phyloP scores from a whole-genome alignment of 2,797 vertebrate species.

The Corythornis leucogaster region DNA sequence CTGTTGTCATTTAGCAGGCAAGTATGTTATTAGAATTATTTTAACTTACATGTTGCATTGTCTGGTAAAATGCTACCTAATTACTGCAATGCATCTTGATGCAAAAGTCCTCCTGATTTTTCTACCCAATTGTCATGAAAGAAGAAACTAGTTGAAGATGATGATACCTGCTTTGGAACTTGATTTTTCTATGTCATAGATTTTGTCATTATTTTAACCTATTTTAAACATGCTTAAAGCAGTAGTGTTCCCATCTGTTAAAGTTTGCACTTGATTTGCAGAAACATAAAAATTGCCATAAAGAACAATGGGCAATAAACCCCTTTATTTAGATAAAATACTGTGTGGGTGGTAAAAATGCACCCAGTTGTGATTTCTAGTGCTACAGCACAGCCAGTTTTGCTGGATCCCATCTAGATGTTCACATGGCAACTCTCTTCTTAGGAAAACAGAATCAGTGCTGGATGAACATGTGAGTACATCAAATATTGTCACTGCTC shows the following conservation, averaged over 20 bases:
- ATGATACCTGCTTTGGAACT: background rate
- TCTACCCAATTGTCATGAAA: background rate
- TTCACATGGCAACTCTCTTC: slow-evolving; percentile 1
- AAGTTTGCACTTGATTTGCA: background rate
- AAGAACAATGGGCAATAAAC: background rate
- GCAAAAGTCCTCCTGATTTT: slow-evolving; percentile 16
- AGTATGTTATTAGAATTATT: slow-evolving; percentile 16
- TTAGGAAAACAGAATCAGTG: slow-evolving; percentile 12
- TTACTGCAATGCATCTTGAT: background rate
- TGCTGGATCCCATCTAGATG: background rate
- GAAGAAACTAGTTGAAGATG: background rate
- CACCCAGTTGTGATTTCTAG: slow-evolving; percentile 1
- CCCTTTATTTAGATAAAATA: slow-evolving; percentile 8
- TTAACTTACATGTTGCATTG: slow-evolving; percentile 11
- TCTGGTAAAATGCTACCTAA: background rate
- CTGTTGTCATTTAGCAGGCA: slow-evolving; percentile 30
- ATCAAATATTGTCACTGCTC: slow-evolving; percentile 41
- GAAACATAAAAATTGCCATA: background rate
- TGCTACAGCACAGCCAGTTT: background rate
- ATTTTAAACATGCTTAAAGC: background rate
- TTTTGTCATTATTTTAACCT: background rate
- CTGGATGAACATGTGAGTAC: slow-evolving; percentile 13
- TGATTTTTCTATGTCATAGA: background rate
- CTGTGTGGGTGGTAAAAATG: slow-evolving; percentile 33
- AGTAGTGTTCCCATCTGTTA: background rate